These are phyloP conservation scores for Petrophora chlorosata DNA, from an alignment of 2,888 invertebrate genomes.

Conservation along the genomic window DNA sequence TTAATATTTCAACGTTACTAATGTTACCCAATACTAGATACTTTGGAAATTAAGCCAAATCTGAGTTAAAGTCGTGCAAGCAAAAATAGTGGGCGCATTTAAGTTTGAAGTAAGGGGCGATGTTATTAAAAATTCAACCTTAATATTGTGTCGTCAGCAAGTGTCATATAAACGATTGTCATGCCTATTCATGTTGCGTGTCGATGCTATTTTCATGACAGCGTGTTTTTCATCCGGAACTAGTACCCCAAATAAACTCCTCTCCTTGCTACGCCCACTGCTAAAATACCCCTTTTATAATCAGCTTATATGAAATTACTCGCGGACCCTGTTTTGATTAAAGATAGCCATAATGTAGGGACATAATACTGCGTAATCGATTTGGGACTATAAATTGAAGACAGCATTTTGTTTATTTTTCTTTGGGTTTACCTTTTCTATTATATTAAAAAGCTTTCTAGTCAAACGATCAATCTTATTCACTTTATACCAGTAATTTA, in stretches of 20 bases:
- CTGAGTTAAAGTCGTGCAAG: no score
- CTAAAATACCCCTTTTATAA: conserved; percentile 45
- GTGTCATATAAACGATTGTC: no score
- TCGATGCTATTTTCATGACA: no score
- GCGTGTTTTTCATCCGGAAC: no score
- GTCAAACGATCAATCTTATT: no score
- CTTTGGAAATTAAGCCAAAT: conserved; percentile 24
- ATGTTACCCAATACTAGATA: conserved; percentile 19
- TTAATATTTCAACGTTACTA: conserved; percentile 7
- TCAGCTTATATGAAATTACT: conserved; percentile 51
- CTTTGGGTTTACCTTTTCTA: neutral
- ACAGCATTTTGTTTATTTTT: neutral
- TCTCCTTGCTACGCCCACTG: conserved; percentile 25
- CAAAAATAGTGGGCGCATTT: no score
- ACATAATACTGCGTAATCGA: conserved; percentile 13
- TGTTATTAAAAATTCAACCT: no score
- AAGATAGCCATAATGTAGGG: conserved; percentile 34
- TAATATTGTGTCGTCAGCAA: no score
- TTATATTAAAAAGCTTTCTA: neutral
- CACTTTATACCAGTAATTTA: no score
- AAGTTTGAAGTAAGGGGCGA: no score
- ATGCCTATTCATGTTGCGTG: no score
- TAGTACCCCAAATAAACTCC: no score
- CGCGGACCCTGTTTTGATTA: conserved; percentile 41
- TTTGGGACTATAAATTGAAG: conserved; percentile 5